Evolutionary conservation across 2,888 invertebrate genomes (phyloP), one percentile per base, ranked within the genome.

Genomic region (Pandemis corylana): DNA sequence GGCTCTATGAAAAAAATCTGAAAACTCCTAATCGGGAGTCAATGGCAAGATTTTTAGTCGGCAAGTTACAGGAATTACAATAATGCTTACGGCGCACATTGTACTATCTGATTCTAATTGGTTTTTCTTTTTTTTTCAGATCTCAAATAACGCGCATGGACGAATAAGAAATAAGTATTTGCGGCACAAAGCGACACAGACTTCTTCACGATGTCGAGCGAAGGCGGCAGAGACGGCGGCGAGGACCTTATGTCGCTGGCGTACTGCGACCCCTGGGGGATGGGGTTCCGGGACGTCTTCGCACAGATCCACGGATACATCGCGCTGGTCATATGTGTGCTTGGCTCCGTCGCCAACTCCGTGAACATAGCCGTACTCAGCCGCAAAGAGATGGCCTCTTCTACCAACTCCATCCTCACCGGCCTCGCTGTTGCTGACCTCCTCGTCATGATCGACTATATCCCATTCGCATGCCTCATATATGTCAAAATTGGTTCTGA

Each of bases 351-450:
- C 46, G 97, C 98, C 66, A 99, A 99, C 88, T 96, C 97, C 6
- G 95, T 99, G 80, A 99, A 99, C 89, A 97, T 99, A 76, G 96
- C 97, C 71, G 98, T 99, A 12, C 95, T 99, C 65, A 97, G 98
- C 7, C 96, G 98, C 7, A 96, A 97, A 64, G 98, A 98, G 87
- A 99, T 99, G 98, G 94, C 95, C 56, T 98, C 98, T 42, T 98
- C 99, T 0, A 99, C 98, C 5, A 99, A 99, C 90, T 96, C 97
- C 68, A 98, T 99, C 70, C 95, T 99, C n/a, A 98, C 98, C 0
- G 98, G 97, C 5, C 94, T 98, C 10, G 99, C 99, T 0, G 97
- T 99, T 4, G 98, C 99, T 4, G 99, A 99, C 88, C 95, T 99
- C 62, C 95, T 98, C 28, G 98, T 99, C 53, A 99, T 99, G 97